Evolutionary conservation across 2,797 vertebrate species (phyloP).

Genomic region (Fringilla coelebs): DNA sequence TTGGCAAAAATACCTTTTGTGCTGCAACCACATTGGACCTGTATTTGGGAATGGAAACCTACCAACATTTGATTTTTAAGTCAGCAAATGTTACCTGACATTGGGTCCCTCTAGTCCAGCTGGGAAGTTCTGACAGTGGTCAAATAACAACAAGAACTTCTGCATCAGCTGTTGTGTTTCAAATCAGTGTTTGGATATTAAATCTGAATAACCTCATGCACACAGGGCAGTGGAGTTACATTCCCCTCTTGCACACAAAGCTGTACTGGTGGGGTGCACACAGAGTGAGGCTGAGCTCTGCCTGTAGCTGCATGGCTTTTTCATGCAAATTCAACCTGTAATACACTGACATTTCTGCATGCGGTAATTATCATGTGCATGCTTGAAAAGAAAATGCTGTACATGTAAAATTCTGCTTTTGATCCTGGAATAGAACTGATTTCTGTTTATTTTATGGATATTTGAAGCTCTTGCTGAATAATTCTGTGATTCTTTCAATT

Average conservation of each 20-base stretch:
- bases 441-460: conserved; percentile 3
- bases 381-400: conserved; percentile 14
- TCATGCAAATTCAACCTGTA: not conserved
- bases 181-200: not conserved
- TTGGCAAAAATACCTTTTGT: not conserved
- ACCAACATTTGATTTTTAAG: not conserved
- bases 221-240: not conserved
- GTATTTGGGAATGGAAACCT: not conserved
- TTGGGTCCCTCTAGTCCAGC: not conserved
- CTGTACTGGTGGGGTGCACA: not conserved
- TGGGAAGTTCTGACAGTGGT: not conserved
- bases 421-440: not conserved
- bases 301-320: not conserved
- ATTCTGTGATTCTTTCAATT: not conserved
- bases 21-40: not conserved
- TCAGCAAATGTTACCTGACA: not conserved
- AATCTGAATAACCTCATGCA: not conserved
- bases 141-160: not conserved
- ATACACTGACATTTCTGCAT: not conserved
- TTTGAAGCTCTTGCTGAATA: conserved; percentile 15
- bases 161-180: not conserved
- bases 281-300: not conserved
- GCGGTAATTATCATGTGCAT: not conserved
- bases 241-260: not conserved
- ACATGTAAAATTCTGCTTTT: conserved; percentile 1